Evolutionary conservation across 2,888 invertebrate species (phyloP).

Genomic region (Macaria notata): DNA sequence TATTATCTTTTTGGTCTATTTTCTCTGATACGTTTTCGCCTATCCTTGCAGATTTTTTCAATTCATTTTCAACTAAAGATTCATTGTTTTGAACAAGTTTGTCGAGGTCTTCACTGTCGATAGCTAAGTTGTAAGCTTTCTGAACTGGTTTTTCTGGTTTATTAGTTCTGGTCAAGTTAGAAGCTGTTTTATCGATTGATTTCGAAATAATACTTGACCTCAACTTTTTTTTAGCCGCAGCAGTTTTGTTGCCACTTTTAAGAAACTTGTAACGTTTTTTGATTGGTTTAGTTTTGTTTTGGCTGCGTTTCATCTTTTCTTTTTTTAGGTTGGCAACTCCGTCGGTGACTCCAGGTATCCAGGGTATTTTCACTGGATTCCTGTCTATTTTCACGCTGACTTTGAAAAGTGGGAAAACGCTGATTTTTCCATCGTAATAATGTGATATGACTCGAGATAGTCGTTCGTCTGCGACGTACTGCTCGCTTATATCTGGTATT

Average conservation of each 20-base stretch:
- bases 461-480: slow-evolving; percentile 57
- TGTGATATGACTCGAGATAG: slow-evolving; percentile 56
- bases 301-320: no score
- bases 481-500: slow-evolving; percentile 56
- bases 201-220: no score
- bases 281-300: slow-evolving; percentile 17
- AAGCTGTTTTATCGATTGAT: no score
- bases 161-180: neutral
- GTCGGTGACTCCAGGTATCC: slow-evolving; percentile 46
- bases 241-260: neutral
- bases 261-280: slow-evolving; percentile 8
- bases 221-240: no score
- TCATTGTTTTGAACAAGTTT: no score
- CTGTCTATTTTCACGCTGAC: slow-evolving; percentile 63
- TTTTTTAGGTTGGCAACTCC: no score
- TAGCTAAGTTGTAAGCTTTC: no score
- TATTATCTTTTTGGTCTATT: no score
- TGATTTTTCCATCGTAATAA: slow-evolving; percentile 58
- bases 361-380: slow-evolving; percentile 66
- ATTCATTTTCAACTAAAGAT: no score
- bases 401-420: slow-evolving; percentile 62
- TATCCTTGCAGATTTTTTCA: no score
- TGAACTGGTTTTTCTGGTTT: neutral
- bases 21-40: no score
- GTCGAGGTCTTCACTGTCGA: no score